These are phyloP conservation scores for Ctenoplectra terminalis DNA, from an alignment of 1,140 invertebrate genomes.

Conservation along the genomic window DNA sequence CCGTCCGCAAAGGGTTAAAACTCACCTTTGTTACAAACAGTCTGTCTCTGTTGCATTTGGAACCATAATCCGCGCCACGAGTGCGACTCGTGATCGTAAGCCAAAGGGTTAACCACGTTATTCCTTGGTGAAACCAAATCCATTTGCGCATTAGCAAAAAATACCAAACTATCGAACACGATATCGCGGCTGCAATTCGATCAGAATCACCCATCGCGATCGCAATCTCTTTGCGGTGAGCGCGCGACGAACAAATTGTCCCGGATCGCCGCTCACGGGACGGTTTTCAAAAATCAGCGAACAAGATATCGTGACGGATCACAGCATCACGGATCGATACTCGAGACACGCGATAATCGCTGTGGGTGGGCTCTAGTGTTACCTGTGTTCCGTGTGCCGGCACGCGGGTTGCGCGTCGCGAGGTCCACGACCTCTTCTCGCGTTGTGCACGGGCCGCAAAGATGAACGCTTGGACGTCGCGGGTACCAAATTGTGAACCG, in stretches of 20 bases:
- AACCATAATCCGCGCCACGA: too few species aligned
- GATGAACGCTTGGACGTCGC: too few species aligned
- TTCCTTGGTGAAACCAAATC: background rate
- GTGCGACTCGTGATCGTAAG: too few species aligned
- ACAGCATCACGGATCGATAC: slow-evolving; percentile 4
- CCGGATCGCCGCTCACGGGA: background rate
- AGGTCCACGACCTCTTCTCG: slow-evolving; percentile 5
- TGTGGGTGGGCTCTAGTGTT: slow-evolving; percentile 55
- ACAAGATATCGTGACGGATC: slow-evolving; percentile 6
- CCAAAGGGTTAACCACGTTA: too few species aligned
- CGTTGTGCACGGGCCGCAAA: background rate
- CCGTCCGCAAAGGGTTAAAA: too few species aligned
- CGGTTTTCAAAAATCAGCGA: slow-evolving; percentile 16
- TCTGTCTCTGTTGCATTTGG: too few species aligned
- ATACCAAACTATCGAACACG: background rate
- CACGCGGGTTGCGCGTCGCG: slow-evolving; percentile 60
- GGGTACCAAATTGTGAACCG: too few species aligned
- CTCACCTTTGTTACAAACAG: too few species aligned
- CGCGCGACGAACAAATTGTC: background rate
- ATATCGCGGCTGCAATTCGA: slow-evolving; percentile 12
- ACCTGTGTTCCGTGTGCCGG: slow-evolving; percentile 33
- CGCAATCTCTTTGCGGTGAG: background rate
- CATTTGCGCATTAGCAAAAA: background rate
- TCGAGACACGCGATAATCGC: slow-evolving; percentile 54
- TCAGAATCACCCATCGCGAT: slow-evolving; percentile 15